Base-by-base conservation (phyloP, 2,113 vertebrate genomes). In the Plotosus lineatus region DNA sequence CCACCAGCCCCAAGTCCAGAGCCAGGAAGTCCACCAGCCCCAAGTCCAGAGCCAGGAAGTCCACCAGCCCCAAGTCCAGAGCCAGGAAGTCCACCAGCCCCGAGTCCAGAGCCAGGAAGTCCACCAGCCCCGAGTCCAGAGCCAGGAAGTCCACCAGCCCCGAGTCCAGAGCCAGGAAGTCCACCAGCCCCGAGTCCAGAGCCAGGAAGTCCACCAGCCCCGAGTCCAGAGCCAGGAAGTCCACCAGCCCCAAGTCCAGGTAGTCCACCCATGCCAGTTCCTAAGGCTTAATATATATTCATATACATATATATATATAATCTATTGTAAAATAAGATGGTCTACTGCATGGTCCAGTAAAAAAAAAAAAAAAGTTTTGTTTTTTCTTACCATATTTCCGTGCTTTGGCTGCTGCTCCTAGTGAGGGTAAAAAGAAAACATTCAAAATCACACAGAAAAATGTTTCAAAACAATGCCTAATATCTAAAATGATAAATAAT, bases 371-470 rank as follows among this genome's bases (percentile, higher is more conserved):
- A n/a, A n/a, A n/a, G 3, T 5, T 21, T 9, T 42, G 19, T 36
- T 74, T 74, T 65, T 66, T 17, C 82, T 82, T 84, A 86, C 85
- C 85, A 79, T 84, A 86, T 38, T 86, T 86, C 17, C 72, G 38
- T 55, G 82, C 82, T 68, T 86, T 86, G 69, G 77, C 80, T 50
- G 33, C 80, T 80, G 60, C 65, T 74, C 83, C 85, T 83, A 28
- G 44, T 73, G 48, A 51, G 21, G 53, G 58, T 69, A 15, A 79
- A 14, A 71, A 38, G 0, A 3, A 26, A 3, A 40, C 36, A 79
- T 71, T 26, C n/a, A 53, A 60, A 60, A 40, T 61, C 65, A 69
- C 6, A 66, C 9, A 17, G 2, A 21, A n/a, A 36, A n/a, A 56
- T 50, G 12, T 4, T 75, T 63, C 10, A 12, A 8, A 9, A 36